Conservation (phyloP, 1,140 invertebrate genomes). For the Pseudomyrmex sp. region DNA sequence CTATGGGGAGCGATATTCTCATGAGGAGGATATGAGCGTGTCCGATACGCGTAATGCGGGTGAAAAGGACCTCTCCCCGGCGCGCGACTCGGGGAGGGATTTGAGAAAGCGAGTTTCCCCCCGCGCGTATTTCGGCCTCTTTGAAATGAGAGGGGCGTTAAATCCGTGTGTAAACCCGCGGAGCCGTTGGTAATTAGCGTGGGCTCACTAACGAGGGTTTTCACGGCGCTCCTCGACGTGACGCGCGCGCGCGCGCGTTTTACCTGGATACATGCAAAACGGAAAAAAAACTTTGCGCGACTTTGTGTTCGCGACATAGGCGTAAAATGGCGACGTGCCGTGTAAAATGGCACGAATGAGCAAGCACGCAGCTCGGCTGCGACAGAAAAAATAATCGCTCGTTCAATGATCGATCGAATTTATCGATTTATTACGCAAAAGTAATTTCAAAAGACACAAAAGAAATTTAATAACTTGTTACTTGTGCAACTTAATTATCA, state of each 20-base stretch:
- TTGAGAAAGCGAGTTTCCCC: slow-evolving; percentile 54
- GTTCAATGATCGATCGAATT: no score
- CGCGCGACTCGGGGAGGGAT: slow-evolving; percentile 62
- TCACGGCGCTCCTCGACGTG: slow-evolving; percentile 65
- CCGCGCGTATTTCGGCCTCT: slow-evolving; percentile 71
- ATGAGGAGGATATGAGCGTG: slow-evolving; percentile 19
- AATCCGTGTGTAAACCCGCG: slow-evolving; percentile 79
- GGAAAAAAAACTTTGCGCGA: slow-evolving; percentile 59
- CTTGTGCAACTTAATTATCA: no score
- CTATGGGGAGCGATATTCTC: slow-evolving; percentile 10
- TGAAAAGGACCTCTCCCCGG: slow-evolving; percentile 43
- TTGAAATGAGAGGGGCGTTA: slow-evolving; percentile 78
- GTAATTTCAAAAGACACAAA: neutral
- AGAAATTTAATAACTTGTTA: neutral
- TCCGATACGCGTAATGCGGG: slow-evolving; percentile 50
- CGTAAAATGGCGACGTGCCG: slow-evolving; percentile 48
- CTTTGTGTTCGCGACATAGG: slow-evolving; percentile 35
- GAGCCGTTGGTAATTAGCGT: slow-evolving; percentile 80
- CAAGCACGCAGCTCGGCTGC: neutral
- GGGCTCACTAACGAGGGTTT: slow-evolving; percentile 79
- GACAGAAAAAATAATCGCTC: neutral
- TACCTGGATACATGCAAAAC: slow-evolving; percentile 70
- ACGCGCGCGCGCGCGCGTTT: slow-evolving; percentile 47
- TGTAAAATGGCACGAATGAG: slow-evolving; percentile 21
- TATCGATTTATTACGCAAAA: neutral